Evolutionary conservation across 2,113 vertebrate genomes (phyloP), one percentile per base, ranked within the genome.

Genomic region (Paratilapia polleni): DNA sequence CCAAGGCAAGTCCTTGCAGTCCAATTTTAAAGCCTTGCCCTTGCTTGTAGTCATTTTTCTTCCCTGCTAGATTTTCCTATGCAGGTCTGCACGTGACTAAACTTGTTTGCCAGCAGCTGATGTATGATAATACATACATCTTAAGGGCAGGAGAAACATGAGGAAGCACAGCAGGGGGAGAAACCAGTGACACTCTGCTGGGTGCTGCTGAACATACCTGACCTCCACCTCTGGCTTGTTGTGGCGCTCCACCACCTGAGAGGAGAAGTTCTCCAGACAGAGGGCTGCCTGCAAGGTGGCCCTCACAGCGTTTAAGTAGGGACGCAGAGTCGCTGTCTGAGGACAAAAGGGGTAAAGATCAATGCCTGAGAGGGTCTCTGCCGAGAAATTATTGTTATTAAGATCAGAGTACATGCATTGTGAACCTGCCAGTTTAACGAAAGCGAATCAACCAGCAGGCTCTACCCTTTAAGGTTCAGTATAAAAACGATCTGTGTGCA

Each of bases 221-320:
- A 99, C 98, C 93, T 99, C 98, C 92, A 99, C 98, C 92, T 99
- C 98, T 0, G 98, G 98, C 83, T 99, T 99, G 96, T 99, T 99
- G 95, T 99, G 98, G 59, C 98, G 95, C 90, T 99, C 98, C 91
- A 99, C 98, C 76, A 99, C 98, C 91, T 99, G 98, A 83, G 98
- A 99, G 78, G 98, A 99, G 95, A 99, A 99, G 93, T 99, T 99
- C 95, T 99, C 98, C 96, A 99, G 94, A 93, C 98, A 99, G 84
- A 99, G 96, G 61, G 98, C 98, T 3, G 98, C 98, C 95, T 99
- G 98, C 93, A 99, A 91, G 5, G 98, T 99, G 91, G 98, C 97
- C 83, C 97, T 97, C 92, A 99, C 98, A 77, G 98, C 98, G 87
- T 97, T 99, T 94, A 99, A 94, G 95, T 99, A 99, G 74, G 98